Percentiles rank a stretch among this genome's conserved stretches.
phyloP scores from a whole-genome alignment of 2,113 vertebrate species.

The Electrona antarctica region DNA sequence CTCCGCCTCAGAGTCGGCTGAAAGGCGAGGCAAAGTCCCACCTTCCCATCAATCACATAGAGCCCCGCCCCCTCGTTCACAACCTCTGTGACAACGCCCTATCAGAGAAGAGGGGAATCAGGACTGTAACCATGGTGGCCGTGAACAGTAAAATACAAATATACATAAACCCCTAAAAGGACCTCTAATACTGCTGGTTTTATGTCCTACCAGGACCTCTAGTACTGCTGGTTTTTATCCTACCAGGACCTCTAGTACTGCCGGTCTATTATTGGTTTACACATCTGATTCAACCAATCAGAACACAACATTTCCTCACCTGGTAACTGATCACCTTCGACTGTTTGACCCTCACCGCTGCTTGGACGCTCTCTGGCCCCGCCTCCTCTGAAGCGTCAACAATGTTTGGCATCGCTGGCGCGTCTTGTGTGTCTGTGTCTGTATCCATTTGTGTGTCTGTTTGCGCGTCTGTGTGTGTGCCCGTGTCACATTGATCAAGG shows the following conservation, averaged over 20 bases:
- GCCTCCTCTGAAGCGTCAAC: slow-evolving; percentile 19
- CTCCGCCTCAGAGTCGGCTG: slow-evolving; percentile 77
- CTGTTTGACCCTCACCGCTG: slow-evolving; percentile 51
- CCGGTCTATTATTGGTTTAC: background rate
- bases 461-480: slow-evolving; percentile 1
- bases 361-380: slow-evolving; percentile 26
- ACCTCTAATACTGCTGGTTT: too few relatives aligned
- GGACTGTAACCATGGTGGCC: background rate
- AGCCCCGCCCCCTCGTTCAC: slow-evolving; percentile 83
- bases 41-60: slow-evolving; percentile 83
- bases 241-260: background rate
- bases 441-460: slow-evolving; percentile 8
- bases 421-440: slow-evolving; percentile 11
- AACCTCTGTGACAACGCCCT: slow-evolving; percentile 85
- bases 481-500: background rate
- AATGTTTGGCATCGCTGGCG: background rate
- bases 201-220: too few relatives aligned
- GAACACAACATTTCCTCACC: slow-evolving; percentile 64
- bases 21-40: slow-evolving; percentile 87
- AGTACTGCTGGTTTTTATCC: too few relatives aligned
- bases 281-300: slow-evolving; percentile 19
- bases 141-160: background rate
- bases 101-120: slow-evolving; percentile 46
- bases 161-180: background rate
- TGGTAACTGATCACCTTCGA: slow-evolving; percentile 83